Conservation (phyloP, 2,888 invertebrate species). For the Anticlea derivata region DNA sequence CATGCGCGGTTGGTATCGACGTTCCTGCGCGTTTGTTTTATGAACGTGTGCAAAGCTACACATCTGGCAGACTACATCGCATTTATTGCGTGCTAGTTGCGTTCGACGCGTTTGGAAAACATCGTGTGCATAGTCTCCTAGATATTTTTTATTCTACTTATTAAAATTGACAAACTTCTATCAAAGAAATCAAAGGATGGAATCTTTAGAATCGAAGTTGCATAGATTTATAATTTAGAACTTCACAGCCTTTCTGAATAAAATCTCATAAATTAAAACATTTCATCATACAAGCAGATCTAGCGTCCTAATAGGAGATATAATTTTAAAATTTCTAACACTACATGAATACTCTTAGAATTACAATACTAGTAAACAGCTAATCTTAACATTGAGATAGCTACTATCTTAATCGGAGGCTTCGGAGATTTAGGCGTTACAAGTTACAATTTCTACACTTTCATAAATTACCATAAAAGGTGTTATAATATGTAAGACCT, state of each 20-base stretch:
- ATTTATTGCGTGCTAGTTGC: no score
- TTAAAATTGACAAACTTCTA: conserved; percentile 20
- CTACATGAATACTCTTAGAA: not conserved
- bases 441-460: not conserved
- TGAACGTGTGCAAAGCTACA: no score
- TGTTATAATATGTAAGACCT: no score
- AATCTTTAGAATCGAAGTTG: conserved; percentile 14
- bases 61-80: no score
- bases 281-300: conserved; percentile 19
- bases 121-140: no score
- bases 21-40: no score
- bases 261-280: conserved; percentile 2
- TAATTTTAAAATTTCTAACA: conserved; percentile 1
- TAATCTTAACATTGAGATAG: conserved; percentile 1
- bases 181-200: conserved; percentile 22
- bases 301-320: conserved; percentile 22
- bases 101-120: no score
- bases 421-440: no score
- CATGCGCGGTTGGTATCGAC: no score
- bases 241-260: conserved; percentile 27
- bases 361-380: not conserved
- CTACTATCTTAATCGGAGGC: no score
- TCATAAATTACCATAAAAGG: not conserved
- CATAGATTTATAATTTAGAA: conserved; percentile 12
- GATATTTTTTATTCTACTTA: conserved; percentile 4